Base-by-base conservation (phyloP, 2,888 invertebrate genomes). In the Microplitis manilae region DNA sequence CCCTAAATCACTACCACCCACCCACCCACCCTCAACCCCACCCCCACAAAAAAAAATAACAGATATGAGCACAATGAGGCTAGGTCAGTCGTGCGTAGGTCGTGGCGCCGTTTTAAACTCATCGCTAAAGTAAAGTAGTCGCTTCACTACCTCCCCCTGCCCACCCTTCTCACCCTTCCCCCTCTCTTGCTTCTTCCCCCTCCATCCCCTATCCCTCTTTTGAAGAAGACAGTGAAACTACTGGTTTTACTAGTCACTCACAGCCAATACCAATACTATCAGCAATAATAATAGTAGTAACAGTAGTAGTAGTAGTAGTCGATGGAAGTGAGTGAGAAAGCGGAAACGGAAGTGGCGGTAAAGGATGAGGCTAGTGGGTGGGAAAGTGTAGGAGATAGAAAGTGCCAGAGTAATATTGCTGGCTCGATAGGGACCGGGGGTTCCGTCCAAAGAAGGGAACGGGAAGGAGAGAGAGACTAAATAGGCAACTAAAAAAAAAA, bases 81-180 rank as follows among this genome's bases (percentile, higher is more conserved):
- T 50, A 50, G 50, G 50, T 50, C 50, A 50, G 50, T 50, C 50
- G 50, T 50, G 50, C 50, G 50, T 50, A 50, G 50, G 50, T 50
- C 50, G 50, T 50, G 50, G 50, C 50, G 50, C 13, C 50, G 50
- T 50, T 50, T 50, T 50, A 50, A 50, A 50, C 50, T 50, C 50
- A 50, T 50, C 50, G 50, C 9, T 50, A 30, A 30, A 30, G 30
- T 50, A 50, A 50, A 50, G 50, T 50, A 50, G 50, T 50, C 9
- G 50, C 13, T 50, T 50, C 13, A 50, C 13, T 13, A 50, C 50
- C 13, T 13, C 50, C 50, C 6, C 41, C 6, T 6, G 9, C 0
- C 1, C 9, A 41, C 41, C 9, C 9, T 41, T 0, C 2, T 6
- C 9, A 1, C 6, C 9, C 41, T 41, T 41, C 50, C 1, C 50